Percentiles rank a stretch among this genome's conserved stretches.
Conservation (phyloP, 2,113 vertebrate genomes). For the Bagarius yarrelli region DNA sequence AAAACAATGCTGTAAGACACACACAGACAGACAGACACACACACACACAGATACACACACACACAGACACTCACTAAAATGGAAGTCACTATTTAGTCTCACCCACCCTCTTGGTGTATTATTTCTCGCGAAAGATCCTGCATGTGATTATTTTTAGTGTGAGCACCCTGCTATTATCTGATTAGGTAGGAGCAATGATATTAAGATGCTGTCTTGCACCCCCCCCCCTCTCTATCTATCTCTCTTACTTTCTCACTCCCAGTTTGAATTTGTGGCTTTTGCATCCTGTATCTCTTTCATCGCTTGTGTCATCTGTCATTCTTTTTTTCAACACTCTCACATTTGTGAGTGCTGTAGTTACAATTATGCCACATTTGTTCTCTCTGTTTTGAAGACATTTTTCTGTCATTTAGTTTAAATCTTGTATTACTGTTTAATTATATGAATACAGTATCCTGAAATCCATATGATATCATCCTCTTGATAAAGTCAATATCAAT, state of each 20-base stretch:
- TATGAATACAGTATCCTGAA: neutral
- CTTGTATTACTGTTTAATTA: neutral
- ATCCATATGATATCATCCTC: neutral
- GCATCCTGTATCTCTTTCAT: conserved; percentile 15
- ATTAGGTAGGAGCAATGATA: conserved; percentile 40
- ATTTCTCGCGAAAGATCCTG: conserved; percentile 3
- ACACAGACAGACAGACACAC: conserved; percentile 15
- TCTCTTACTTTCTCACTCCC: neutral
- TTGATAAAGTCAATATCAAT: no score
- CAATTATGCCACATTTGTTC: no score
- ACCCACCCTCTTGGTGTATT: conserved; percentile 10
- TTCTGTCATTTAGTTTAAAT: neutral
- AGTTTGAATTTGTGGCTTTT: neutral
- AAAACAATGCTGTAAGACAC: conserved; percentile 19
- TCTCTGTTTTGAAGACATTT: neutral
- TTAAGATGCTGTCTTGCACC: conserved; percentile 32
- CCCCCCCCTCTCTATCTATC: neutral
- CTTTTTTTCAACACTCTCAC: conserved; percentile 17
- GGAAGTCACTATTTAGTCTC: conserved; percentile 17
- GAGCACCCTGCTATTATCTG: conserved; percentile 40
- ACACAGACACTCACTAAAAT: conserved; percentile 2
- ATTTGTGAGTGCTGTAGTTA: neutral
- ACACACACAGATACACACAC: neutral
- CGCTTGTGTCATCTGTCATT: conserved; percentile 17
- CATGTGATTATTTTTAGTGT: conserved; percentile 33